Conservation (phyloP, 2,888 invertebrate genomes). For the Ophion slaviceki region DNA sequence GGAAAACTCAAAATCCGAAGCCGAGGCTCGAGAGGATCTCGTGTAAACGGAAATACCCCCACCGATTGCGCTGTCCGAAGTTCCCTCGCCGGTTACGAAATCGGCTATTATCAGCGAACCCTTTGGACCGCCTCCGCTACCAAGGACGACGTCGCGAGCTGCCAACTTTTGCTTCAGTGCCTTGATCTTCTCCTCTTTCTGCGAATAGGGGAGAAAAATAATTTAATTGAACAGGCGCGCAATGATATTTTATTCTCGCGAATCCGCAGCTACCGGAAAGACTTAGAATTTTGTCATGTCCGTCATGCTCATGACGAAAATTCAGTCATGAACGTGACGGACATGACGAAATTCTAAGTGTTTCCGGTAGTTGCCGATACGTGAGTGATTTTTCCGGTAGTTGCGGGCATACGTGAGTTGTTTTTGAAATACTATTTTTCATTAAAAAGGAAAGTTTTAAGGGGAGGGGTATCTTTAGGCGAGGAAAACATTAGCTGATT, state of each 20-base stretch:
- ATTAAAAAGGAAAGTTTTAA: background rate
- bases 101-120: conserved; percentile 90
- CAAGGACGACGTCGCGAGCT: conserved; percentile 88
- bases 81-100: conserved; percentile 90
- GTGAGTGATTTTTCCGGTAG: too few relatives aligned
- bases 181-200: conserved; percentile 96
- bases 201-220: conserved; percentile 66
- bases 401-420: too few relatives aligned
- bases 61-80: conserved; percentile 91
- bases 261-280: background rate
- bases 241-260: background rate
- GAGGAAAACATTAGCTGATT: too few relatives aligned
- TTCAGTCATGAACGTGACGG: too few relatives aligned
- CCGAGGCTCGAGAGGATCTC: conserved; percentile 92
- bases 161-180: conserved; percentile 91
- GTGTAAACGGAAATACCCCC: conserved; percentile 89
- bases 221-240: background rate
- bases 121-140: conserved; percentile 86
- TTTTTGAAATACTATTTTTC: background rate
- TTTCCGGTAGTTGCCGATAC: too few relatives aligned
- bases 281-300: too few relatives aligned
- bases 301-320: background rate
- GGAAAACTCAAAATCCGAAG: conserved; percentile 94
- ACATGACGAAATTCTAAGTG: too few relatives aligned
- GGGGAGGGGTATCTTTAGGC: too few relatives aligned